These are phyloP conservation scores for Streptopelia turtur DNA, from an alignment of 2,797 vertebrate species.

Conservation along the genomic window DNA sequence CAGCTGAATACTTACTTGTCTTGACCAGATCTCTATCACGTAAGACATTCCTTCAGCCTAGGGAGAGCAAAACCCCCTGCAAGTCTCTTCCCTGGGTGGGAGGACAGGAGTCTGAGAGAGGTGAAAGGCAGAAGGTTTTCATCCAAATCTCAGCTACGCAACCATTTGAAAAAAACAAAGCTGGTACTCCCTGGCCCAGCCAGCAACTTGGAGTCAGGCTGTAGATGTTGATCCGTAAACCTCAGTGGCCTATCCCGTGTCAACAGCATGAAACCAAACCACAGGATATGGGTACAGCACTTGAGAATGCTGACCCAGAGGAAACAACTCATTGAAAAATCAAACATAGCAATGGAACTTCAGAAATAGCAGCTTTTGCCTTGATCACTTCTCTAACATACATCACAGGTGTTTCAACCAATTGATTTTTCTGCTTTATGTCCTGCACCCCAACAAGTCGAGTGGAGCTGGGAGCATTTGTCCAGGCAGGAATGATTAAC, in stretches of 20 bases:
- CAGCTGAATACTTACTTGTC: slow-evolving; percentile 1
- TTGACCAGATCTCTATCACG: neutral
- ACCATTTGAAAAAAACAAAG: slow-evolving; percentile 8
- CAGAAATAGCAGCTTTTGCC: neutral
- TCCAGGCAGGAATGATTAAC: neutral
- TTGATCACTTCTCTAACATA: neutral
- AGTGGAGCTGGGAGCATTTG: neutral
- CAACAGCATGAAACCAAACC: slow-evolving; percentile 8
- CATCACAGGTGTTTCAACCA: neutral
- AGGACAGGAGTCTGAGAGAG: neutral
- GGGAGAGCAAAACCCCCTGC: neutral
- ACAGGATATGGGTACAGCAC: neutral
- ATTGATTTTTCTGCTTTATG: neutral
- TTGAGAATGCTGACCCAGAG: neutral
- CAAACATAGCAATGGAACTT: neutral
- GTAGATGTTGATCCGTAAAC: neutral
- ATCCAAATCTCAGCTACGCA: neutral
- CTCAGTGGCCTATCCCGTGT: neutral
- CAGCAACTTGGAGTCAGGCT: neutral
- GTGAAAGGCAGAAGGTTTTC: neutral
- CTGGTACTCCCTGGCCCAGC: neutral
- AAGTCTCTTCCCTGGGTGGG: neutral
- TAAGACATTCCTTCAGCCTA: neutral
- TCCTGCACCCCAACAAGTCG: neutral
- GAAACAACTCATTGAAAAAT: slow-evolving; percentile 11